These are phyloP conservation scores for Lasioglossum leucozonium DNA, from an alignment of 2,888 invertebrate species.

Conservation along the genomic window DNA sequence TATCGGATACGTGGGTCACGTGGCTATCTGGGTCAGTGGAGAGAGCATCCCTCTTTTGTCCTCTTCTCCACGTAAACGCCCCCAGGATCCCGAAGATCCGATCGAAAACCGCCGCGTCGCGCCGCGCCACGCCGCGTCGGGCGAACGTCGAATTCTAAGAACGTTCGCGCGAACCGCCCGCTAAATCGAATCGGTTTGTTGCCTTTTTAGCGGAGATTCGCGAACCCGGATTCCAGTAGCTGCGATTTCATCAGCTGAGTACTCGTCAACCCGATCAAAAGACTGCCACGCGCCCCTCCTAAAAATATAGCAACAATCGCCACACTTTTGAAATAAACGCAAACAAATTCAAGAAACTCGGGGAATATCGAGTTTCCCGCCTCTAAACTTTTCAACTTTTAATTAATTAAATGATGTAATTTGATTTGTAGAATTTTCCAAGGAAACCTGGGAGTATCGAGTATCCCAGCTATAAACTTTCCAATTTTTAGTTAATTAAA, in stretches of 20 bases:
- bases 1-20: constrained; percentile 34
- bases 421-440: no score
- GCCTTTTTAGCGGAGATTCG: background rate
- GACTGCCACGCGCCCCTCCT: background rate
- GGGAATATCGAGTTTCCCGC: no score
- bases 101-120: background rate
- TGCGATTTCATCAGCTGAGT: background rate
- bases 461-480: background rate
- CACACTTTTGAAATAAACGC: no score
- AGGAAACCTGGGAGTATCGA: no score
- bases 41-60: constrained; percentile 31
- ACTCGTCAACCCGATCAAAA: background rate
- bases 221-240: background rate
- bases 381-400: no score
- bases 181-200: constrained; percentile 66
- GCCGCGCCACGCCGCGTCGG: background rate
- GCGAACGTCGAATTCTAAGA: constrained; percentile 18
- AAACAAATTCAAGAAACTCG: no score
- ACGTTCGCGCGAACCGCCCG: constrained; percentile 27
- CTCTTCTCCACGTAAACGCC: background rate
- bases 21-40: constrained; percentile 68
- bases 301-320: no score
- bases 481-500: no score
- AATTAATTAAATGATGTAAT: no score
- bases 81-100: constrained; percentile 23